Conservation (phyloP, 2,888 invertebrate species). For the Lasius fuliginosus region DNA sequence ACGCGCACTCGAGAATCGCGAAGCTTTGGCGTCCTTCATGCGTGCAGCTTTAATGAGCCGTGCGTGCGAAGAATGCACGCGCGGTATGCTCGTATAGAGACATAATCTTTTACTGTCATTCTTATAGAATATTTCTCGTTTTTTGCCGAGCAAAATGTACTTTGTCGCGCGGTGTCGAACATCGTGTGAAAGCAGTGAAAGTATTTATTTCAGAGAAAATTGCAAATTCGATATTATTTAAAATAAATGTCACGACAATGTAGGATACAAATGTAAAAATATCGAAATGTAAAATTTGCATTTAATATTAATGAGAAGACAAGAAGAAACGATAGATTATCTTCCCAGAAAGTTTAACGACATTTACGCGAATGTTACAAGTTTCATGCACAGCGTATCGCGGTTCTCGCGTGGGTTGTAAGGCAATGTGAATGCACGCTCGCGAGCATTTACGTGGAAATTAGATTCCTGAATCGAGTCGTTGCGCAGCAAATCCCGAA, state of each 20-base stretch:
- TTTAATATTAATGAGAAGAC: not conserved
- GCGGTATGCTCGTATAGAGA: conserved; percentile 32
- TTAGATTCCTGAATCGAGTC: conserved; percentile 39
- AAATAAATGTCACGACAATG: not conserved
- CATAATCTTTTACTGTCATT: conserved; percentile 21
- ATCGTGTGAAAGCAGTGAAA: not conserved
- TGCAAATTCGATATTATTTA: not conserved
- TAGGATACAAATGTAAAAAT: not conserved
- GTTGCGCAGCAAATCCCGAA: conserved; percentile 9
- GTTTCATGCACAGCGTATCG: not conserved
- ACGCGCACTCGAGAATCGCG: conserved; percentile 34
- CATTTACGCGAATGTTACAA: not conserved
- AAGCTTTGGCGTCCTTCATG: conserved; percentile 38
- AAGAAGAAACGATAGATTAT: not conserved
- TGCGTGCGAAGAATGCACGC: conserved; percentile 56
- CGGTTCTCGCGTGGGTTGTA: conserved; percentile 15
- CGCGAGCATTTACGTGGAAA: conserved; percentile 44
- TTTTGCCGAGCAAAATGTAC: conserved; percentile 40
- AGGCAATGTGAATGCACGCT: conserved; percentile 8
- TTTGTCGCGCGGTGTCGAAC: not conserved
- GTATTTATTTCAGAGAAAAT: not conserved
- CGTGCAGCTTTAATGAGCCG: conserved; percentile 65
- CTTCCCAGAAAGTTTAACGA: not conserved
- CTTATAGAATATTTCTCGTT: conserved; percentile 12
- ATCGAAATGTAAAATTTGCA: not conserved